phyloP scores from a whole-genome alignment of 2,113 vertebrate species.

The Poeciliopsis prolifica region DNA sequence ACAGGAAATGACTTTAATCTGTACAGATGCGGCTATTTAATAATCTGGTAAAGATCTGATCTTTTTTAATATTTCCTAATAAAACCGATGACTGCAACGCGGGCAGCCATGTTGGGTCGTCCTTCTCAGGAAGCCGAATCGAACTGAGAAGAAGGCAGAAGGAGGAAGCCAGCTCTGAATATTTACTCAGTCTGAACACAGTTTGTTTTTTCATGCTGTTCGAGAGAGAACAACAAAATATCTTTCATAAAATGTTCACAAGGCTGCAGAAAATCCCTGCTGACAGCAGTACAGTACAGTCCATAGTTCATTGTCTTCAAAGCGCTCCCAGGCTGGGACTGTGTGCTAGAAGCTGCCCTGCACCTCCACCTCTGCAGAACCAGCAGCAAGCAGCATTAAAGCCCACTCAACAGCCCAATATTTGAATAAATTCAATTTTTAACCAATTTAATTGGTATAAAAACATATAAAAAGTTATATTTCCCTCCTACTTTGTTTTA shows the following conservation, averaged over 20 bases:
- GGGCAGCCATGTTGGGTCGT: not conserved
- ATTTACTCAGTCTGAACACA: constrained; percentile 42
- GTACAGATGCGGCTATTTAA: too few relatives aligned
- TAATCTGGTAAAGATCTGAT: too few relatives aligned
- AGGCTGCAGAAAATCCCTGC: constrained; percentile 40
- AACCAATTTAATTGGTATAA: not conserved
- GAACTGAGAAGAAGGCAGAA: constrained; percentile 24
- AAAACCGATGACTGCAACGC: too few relatives aligned
- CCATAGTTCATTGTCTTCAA: constrained; percentile 19
- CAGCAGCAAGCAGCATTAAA: constrained; percentile 5
- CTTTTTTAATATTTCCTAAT: too few relatives aligned
- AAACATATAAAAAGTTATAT: too few relatives aligned
- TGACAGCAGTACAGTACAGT: constrained; percentile 21
- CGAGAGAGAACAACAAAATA: constrained; percentile 45
- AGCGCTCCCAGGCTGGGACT: constrained; percentile 27
- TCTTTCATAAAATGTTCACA: constrained; percentile 40
- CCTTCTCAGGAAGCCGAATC: constrained; percentile 27
- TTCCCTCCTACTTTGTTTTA: too few relatives aligned
- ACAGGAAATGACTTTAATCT: too few relatives aligned
- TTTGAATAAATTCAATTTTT: not conserved
- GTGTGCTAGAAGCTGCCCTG: not conserved
- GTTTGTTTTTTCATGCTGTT: not conserved
- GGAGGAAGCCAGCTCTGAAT: constrained; percentile 42
- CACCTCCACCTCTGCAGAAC: constrained; percentile 18
- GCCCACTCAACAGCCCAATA: not conserved